Base-by-base conservation (phyloP, 2,888 invertebrate species). In the Leptopilina drosophilae region DNA sequence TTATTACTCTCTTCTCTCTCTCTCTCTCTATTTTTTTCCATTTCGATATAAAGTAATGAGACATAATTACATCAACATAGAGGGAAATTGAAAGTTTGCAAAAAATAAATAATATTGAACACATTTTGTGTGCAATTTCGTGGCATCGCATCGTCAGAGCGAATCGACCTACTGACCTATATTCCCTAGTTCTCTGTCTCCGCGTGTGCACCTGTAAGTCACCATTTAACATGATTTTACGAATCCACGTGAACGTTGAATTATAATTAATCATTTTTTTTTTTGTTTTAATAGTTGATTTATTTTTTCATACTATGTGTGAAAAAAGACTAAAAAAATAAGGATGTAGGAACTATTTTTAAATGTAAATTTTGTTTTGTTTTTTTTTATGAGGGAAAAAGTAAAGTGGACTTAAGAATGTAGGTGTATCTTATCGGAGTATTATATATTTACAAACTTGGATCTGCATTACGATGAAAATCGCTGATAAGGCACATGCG, bases 151-250 rank as follows among this genome's bases (percentile, higher is more conserved):
- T 88, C 86, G 84, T 87, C 85, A 82, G 83, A 85, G 82, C 81
- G 84, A 79, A 85, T 78, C 88, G 87, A 89, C 89, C 88, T 80
- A 89, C 84, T 89, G 86, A 87, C 88, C 88, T 82, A 87, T 84
- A 87, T 86, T 66, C 79, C 67, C 79, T 73, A 82, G 80, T 78
- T 80, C 77, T 77, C 82, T 84, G 33, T 33, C 67, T 83, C 59
- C 76, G 82, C 75, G 82, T 49, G 49, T 73, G 56, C 56, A 73
- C 73, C 73, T 73, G 73, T 75, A 81, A 82, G 81, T 81, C 78
- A 78, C 83, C 85, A 83, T 83, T 85, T 86, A 84, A 84, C 82
- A 84, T 83, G 85, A 86, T 87, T 86, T 83, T 78, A 65, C 78
- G 75, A 79, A 66, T 42, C 33, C n/a, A 26, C 64, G 8, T 42